Conservation (phyloP, 2,113 vertebrate genomes). For the Melanocharis versteri region DNA sequence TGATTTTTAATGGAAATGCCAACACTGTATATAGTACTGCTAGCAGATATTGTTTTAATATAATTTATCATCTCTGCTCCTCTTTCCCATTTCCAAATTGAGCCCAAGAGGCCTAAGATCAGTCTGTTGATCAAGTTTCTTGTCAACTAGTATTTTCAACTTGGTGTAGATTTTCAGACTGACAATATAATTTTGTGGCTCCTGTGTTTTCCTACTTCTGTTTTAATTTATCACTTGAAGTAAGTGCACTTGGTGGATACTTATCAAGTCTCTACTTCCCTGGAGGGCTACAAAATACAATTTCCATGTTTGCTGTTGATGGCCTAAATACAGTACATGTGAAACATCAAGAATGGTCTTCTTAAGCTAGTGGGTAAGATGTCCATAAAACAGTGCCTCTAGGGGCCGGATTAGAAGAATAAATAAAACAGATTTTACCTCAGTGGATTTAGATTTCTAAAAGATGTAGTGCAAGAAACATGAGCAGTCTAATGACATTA, state of each 20-base stretch:
- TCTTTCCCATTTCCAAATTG: slow-evolving; percentile 65
- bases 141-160: slow-evolving; percentile 64
- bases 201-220: slow-evolving; percentile 70
- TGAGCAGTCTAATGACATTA: not conserved
- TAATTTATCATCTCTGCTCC: slow-evolving; percentile 36
- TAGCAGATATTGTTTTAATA: not conserved
- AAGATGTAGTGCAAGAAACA: slow-evolving; percentile 53
- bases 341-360: slow-evolving; percentile 51
- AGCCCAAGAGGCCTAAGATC: slow-evolving; percentile 69
- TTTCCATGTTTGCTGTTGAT: slow-evolving; percentile 76
- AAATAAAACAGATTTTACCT: slow-evolving; percentile 60
- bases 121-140: slow-evolving; percentile 69
- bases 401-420: slow-evolving; percentile 49
- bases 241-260: slow-evolving; percentile 71
- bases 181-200: slow-evolving; percentile 77
- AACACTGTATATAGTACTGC: not conserved
- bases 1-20: slow-evolving; percentile 25
- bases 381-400: slow-evolving; percentile 44
- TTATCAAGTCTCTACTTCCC: slow-evolving; percentile 76
- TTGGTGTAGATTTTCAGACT: slow-evolving; percentile 69
- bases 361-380: slow-evolving; percentile 49
- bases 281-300: slow-evolving; percentile 73
- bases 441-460: slow-evolving; percentile 55
- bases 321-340: slow-evolving; percentile 69
- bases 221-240: slow-evolving; percentile 84